Percentiles rank a stretch among this genome's conserved stretches.
Evolutionary conservation across 1,140 invertebrate species (phyloP).

Genomic region (Ylistrum balloti): DNA sequence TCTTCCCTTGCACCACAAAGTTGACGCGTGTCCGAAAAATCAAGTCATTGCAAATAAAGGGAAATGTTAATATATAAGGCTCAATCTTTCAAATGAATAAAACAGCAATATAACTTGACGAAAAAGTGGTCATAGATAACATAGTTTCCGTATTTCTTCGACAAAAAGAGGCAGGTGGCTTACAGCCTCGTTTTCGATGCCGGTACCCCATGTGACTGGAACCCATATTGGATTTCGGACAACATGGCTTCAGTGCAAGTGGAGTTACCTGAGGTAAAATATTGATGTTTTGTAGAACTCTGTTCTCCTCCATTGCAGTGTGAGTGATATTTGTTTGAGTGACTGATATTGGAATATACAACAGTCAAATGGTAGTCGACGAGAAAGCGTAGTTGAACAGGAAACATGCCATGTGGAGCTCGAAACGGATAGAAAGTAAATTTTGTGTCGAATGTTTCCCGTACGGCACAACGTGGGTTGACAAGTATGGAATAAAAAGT

Average conservation of each 20-base stretch:
- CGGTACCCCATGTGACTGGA: conserved; percentile 66
- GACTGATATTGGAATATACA: not conserved
- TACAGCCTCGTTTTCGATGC: conserved; percentile 60
- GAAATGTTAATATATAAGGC: too few relatives aligned
- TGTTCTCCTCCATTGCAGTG: not conserved
- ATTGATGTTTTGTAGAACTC: not conserved
- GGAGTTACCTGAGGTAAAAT: conserved; percentile 45
- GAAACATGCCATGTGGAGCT: not conserved
- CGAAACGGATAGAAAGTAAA: not conserved
- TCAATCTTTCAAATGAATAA: too few relatives aligned
- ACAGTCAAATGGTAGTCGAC: not conserved
- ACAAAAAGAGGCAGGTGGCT: not conserved
- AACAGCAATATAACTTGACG: too few relatives aligned
- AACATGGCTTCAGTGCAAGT: conserved; percentile 63
- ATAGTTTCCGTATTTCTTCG: not conserved
- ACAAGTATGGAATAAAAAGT: not conserved
- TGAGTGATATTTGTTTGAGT: conserved; percentile 18
- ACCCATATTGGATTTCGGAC: conserved; percentile 64
- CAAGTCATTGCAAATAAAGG: not conserved
- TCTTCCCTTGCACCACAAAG: not conserved
- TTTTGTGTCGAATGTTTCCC: not conserved
- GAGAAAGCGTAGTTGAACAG: not conserved
- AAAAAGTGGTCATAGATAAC: not conserved
- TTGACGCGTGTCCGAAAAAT: too few relatives aligned
- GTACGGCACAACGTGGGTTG: conserved; percentile 16